Conservation (phyloP, 2,113 vertebrate genomes). For the Rhinolophus ferrumequinum region DNA sequence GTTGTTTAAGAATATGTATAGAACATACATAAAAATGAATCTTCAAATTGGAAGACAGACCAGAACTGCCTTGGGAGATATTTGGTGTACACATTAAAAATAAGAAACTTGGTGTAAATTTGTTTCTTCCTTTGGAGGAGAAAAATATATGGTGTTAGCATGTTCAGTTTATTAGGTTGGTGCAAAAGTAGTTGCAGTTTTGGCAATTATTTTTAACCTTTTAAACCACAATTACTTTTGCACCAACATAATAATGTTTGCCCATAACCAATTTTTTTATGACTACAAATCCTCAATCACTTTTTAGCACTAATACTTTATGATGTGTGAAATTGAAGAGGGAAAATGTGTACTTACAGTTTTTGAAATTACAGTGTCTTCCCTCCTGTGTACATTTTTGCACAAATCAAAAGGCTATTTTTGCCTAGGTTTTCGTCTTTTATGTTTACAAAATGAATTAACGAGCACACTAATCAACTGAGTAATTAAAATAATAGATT, state of each 20-base stretch:
- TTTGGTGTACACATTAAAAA: background rate
- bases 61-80: background rate
- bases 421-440: slow-evolving; percentile 10
- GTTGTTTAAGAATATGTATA: background rate
- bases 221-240: no score
- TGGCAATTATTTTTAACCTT: no score
- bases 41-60: background rate
- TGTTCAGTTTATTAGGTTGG: background rate
- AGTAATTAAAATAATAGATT: background rate
- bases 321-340: background rate
- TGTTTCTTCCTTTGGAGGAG: slow-evolving; percentile 1
- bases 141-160: background rate
- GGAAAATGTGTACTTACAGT: background rate
- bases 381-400: background rate
- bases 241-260: background rate
- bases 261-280: background rate
- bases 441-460: background rate
- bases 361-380: slow-evolving; percentile 18
- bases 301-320: background rate
- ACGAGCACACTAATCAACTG: background rate
- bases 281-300: background rate
- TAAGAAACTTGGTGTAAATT: background rate
- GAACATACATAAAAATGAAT: background rate
- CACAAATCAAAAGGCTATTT: background rate
- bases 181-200: no score